These are phyloP conservation scores for Paedocypris sp. DNA, from an alignment of 2,113 vertebrate genomes.

Conservation along the genomic window DNA sequence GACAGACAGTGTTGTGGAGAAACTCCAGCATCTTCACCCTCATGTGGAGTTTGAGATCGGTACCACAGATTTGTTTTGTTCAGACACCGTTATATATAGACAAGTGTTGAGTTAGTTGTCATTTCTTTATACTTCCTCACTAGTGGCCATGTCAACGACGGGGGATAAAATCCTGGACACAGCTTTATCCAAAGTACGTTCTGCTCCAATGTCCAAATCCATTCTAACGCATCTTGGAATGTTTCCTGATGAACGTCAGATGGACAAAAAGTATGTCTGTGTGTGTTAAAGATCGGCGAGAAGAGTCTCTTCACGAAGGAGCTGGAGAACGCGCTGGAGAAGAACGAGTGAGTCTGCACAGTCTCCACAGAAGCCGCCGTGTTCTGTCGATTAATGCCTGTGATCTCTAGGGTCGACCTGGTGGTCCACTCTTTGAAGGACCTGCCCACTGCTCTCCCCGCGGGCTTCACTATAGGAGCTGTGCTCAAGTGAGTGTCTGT, in stretches of 20 bases:
- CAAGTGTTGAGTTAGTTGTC: too few species aligned
- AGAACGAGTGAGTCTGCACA: slow-evolving; percentile 89
- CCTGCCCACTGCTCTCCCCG: slow-evolving; percentile 82
- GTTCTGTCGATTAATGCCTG: too few species aligned
- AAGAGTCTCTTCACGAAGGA: slow-evolving; percentile 98
- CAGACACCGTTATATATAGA: too few species aligned
- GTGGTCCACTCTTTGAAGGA: slow-evolving; percentile 97
- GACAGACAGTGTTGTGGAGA: slow-evolving; percentile 63
- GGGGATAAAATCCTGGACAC: slow-evolving; percentile 96
- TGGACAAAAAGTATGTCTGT: too few species aligned
- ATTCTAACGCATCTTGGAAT: too few species aligned
- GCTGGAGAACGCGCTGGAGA: slow-evolving; percentile 86
- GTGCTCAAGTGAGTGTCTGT: slow-evolving; percentile 73
- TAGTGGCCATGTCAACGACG: slow-evolving; percentile 91
- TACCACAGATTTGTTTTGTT: too few species aligned
- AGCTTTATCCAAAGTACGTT: slow-evolving; percentile 85
- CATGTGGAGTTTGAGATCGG: slow-evolving; percentile 65
- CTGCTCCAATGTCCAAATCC: not conserved
- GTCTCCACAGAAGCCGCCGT: too few species aligned
- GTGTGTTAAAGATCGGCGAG: slow-evolving; percentile 80
- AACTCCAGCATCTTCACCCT: slow-evolving; percentile 58
- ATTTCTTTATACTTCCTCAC: slow-evolving; percentile 19
- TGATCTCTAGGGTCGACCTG: slow-evolving; percentile 83
- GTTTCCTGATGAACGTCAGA: too few species aligned
- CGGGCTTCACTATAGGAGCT: slow-evolving; percentile 86